phyloP scores from a whole-genome alignment of 2,888 invertebrate species.

The Tuta absoluta region DNA sequence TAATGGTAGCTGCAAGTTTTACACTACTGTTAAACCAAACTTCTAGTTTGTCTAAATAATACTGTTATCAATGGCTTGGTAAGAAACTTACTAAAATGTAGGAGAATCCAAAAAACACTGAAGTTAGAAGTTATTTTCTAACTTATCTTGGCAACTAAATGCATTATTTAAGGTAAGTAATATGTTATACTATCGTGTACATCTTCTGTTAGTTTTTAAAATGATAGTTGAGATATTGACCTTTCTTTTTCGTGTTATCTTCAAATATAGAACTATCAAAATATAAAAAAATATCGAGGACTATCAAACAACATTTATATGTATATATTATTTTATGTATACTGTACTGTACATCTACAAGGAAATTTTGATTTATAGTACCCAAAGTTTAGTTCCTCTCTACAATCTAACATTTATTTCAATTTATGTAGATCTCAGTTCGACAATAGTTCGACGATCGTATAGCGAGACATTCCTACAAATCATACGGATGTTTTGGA shows the following conservation, averaged over 20 bases:
- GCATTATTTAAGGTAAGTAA: slow-evolving; percentile 61
- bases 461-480: slow-evolving; percentile 61
- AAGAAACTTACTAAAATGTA: slow-evolving; percentile 68
- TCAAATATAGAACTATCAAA: slow-evolving; percentile 82
- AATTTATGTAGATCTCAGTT: slow-evolving; percentile 65
- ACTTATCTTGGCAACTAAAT: slow-evolving; percentile 74
- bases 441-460: slow-evolving; percentile 57
- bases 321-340: slow-evolving; percentile 76
- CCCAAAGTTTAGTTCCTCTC: slow-evolving; percentile 77
- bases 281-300: slow-evolving; percentile 82
- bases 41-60: slow-evolving; percentile 79
- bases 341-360: slow-evolving; percentile 76
- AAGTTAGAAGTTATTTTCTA: slow-evolving; percentile 54
- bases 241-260: slow-evolving; percentile 70
- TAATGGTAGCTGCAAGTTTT: slow-evolving; percentile 70
- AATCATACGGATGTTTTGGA: slow-evolving; percentile 55
- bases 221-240: slow-evolving; percentile 79
- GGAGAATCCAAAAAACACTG: slow-evolving; percentile 58
- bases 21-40: slow-evolving; percentile 71
- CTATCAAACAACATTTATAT: slow-evolving; percentile 81
- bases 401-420: slow-evolving; percentile 69
- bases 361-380: slow-evolving; percentile 70
- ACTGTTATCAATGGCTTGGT: slow-evolving; percentile 82
- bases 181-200: slow-evolving; percentile 69
- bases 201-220: slow-evolving; percentile 58